Base-by-base conservation (phyloP, 2,797 vertebrate species). In the Ataeniobius toweri region DNA sequence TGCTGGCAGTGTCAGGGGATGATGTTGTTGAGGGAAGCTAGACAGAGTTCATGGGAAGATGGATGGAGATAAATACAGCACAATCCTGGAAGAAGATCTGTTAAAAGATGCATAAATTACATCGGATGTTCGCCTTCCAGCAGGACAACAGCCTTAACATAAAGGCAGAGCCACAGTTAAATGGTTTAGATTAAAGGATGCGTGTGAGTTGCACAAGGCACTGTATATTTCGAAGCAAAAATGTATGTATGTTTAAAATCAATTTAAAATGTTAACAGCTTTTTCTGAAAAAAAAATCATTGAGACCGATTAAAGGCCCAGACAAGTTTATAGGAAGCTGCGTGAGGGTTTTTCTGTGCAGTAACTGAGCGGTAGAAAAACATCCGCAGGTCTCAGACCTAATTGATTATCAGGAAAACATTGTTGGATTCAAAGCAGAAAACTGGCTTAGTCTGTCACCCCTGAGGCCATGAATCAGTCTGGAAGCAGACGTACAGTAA, bases 231-330 rank as follows among this genome's bases (percentile, higher is more conserved):
- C 1, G 44, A 46, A 46, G 44, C 10, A 46, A 46, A 46, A 2
- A 46, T 8, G 7, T 46, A 46, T 46, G 44, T 10, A 7, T 7
- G 44, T 46, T 46, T 46, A 46, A 46, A 46, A 8, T 77, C 51
- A 26, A 2, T 55, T 80, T 50, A 59, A 39, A 67, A 65, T 41
- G 31, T 10, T 20, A 28, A 22, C 59, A 79, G 4, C 26, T 14
- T 59, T 28, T 76, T 53, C 41, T 73, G 36, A 36, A 26, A 46
- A 69, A 69, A 61, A 50, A 69, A 73, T 65, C 63, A 65, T 24
- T 46, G 61, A 55, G 46, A n/a, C 24, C 16, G 26, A n/a, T 44
- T 71, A 53, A 51, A 7, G n/a, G 63, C 50, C 59, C 46, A 61
- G 71, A 74, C 26, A 72, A 68, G 51, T 71, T 74, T 61, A 63